Conservation (phyloP, 2,888 invertebrate genomes). For the Eilema caniola region DNA sequence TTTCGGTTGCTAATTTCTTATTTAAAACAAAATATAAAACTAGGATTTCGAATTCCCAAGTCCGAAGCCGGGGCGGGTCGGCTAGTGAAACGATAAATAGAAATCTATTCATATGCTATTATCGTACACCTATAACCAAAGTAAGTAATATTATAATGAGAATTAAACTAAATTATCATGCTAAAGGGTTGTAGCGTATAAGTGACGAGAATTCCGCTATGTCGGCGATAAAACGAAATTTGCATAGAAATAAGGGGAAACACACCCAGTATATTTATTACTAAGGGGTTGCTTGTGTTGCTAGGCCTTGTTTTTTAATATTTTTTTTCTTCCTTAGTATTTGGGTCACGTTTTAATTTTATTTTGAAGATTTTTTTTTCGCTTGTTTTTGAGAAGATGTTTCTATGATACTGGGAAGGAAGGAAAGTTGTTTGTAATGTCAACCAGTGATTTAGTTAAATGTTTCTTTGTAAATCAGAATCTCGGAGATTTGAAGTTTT, state of each 20-base stretch:
- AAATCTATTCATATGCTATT: too few species aligned
- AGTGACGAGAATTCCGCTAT: slow-evolving; percentile 38
- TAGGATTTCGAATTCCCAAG: too few species aligned
- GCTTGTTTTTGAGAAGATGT: not conserved
- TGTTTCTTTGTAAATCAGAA: not conserved
- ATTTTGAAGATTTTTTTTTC: not conserved
- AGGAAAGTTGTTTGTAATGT: not conserved
- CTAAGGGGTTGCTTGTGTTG: slow-evolving; percentile 20
- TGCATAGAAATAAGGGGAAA: slow-evolving; percentile 63
- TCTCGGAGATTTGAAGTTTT: not conserved
- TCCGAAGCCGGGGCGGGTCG: too few species aligned
- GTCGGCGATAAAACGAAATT: slow-evolving; percentile 59
- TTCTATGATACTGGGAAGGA: not conserved
- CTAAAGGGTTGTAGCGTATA: slow-evolving; percentile 28
- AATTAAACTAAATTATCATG: slow-evolving; percentile 43
- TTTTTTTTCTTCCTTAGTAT: slow-evolving; percentile 7
- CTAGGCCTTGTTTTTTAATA: slow-evolving; percentile 21
- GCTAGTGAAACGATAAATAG: too few species aligned
- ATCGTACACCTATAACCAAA: slow-evolving; percentile 7
- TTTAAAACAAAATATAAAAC: too few species aligned
- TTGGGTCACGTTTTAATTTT: slow-evolving; percentile 2
- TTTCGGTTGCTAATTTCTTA: too few species aligned
- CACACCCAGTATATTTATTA: slow-evolving; percentile 53
- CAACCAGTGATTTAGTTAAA: not conserved
- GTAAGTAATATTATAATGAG: slow-evolving; percentile 25